phyloP scores from a whole-genome alignment of 2,888 invertebrate genomes.

The Drosophila atripex region DNA sequence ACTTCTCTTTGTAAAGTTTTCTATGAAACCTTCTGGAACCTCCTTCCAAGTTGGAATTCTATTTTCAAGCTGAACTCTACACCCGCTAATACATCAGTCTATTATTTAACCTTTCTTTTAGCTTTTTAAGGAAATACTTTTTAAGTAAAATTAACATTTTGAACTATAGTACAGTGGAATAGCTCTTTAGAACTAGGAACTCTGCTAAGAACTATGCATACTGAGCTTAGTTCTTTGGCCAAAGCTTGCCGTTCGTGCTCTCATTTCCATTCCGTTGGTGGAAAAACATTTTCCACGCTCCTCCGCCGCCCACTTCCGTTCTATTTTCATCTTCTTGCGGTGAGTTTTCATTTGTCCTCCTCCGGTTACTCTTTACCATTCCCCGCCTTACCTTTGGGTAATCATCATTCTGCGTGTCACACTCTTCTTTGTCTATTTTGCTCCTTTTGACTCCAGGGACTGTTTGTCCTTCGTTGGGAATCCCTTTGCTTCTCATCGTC shows the following conservation, averaged over 20 bases:
- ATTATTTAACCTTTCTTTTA: neutral
- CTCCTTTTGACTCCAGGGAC: constrained; percentile 43
- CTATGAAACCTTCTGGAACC: neutral
- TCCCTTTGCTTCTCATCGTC: constrained; percentile 36
- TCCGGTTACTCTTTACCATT: constrained; percentile 21
- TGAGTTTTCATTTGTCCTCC: constrained; percentile 75
- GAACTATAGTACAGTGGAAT: constrained; percentile 11
- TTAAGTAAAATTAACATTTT: neutral
- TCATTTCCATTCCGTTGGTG: constrained; percentile 29
- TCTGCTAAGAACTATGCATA: too few relatives aligned
- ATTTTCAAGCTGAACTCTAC: neutral
- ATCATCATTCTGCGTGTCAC: constrained; percentile 56
- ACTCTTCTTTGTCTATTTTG: constrained; percentile 13
- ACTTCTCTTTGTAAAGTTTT: constrained; percentile 7
- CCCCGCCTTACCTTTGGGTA: constrained; percentile 68
- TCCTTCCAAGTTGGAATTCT: neutral
- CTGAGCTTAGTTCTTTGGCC: constrained; percentile 15
- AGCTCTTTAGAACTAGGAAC: too few relatives aligned
- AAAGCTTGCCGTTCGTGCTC: constrained; percentile 17
- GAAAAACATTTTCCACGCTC: constrained; percentile 19
- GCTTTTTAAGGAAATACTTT: neutral
- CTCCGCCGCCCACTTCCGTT: constrained; percentile 65
- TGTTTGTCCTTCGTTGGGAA: constrained; percentile 44
- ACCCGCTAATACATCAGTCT: neutral
- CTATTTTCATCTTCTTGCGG: constrained; percentile 75